These are phyloP conservation scores for Heliopora coerulea DNA, from an alignment of 92 coral and sea anemone genomes.

Conservation along the genomic window DNA sequence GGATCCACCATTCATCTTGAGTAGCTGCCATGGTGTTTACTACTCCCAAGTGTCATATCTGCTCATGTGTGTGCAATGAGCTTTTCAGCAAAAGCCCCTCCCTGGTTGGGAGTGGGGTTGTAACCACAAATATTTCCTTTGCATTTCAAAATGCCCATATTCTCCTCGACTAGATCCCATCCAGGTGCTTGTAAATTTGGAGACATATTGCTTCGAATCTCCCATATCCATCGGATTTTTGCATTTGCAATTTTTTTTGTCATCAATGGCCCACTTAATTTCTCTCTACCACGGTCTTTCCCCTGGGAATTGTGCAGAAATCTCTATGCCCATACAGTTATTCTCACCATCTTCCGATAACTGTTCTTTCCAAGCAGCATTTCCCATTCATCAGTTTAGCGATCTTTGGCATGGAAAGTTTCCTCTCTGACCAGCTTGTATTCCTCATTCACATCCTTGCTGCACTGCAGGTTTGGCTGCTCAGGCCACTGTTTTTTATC, in stretches of 20 bases:
- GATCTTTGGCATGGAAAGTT: constrained; percentile 18
- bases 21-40: constrained; percentile 50
- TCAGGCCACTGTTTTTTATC: constrained; percentile 44
- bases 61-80: constrained; percentile 28
- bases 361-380: constrained; percentile 41
- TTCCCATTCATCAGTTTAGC: constrained; percentile 54
- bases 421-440: constrained; percentile 20
- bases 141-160: constrained; percentile 48
- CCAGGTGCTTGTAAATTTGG: constrained; percentile 38
- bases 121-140: constrained; percentile 53
- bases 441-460: constrained; percentile 18
- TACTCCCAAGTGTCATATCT: constrained; percentile 34
- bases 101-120: constrained; percentile 39
- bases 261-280: constrained; percentile 36
- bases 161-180: constrained; percentile 41
- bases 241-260: constrained; percentile 46
- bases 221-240: constrained; percentile 32
- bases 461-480: constrained; percentile 35
- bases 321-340: constrained; percentile 53
- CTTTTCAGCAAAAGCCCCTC: constrained; percentile 34
- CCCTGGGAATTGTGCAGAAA: constrained; percentile 47
- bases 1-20: constrained; percentile 58
- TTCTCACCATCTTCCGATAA: constrained; percentile 48
- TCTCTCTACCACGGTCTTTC: constrained; percentile 10
- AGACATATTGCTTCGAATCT: constrained; percentile 20